Evolutionary conservation across 2,888 invertebrate genomes (phyloP), one percentile per base, ranked within the genome.

Genomic region (Chalcosyrphus nemorum): DNA sequence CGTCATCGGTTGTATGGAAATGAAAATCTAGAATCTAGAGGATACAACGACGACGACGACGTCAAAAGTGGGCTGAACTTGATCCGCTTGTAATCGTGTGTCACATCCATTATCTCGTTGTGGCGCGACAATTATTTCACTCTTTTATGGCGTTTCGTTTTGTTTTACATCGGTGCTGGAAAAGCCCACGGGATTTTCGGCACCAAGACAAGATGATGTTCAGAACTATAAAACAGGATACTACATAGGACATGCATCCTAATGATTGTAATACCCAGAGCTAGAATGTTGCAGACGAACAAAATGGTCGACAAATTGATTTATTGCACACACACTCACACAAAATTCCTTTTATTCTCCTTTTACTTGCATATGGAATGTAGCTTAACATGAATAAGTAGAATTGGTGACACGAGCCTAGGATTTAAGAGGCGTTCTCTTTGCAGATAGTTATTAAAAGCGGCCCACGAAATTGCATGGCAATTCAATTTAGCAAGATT

Each of bases 61-160:
- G 41, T 61, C 52, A 47, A 81, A 81, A 81, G 80, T 81, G 80
- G 80, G 80, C 80, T 61, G 68, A 81, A 81, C 74, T 81, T 68
- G 74, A 81, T 81, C 68, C 74, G 45, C 66, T 54, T 74, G 54
- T 68, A 81, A 81, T 81, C 74, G 80, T 74, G 74, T 74, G 74
- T 54, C 80, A 74, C 74, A 81, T 81, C 54, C 68, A 68, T 81
- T 74, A 74, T 81, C 74, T 52, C n/a, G 66, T 54, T 81, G 68
- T 74, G 80, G 38, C 54, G 74, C 68, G 74, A 74, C 68, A 81
- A 81, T 81, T 81, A 81, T 81, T 81, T 54, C 61, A 61, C 54
- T 45, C 57, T 50, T n/a, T 59, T 61, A 68, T 70, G 17, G 45
- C 54, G 47, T 74, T 59, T 68, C 72, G 50, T 72, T 80, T 72